A percentile compares a stretch with the other conserved stretches of the same genome.
Conservation (phyloP, 2,888 invertebrate genomes). For the Polymixis flavicincta region DNA sequence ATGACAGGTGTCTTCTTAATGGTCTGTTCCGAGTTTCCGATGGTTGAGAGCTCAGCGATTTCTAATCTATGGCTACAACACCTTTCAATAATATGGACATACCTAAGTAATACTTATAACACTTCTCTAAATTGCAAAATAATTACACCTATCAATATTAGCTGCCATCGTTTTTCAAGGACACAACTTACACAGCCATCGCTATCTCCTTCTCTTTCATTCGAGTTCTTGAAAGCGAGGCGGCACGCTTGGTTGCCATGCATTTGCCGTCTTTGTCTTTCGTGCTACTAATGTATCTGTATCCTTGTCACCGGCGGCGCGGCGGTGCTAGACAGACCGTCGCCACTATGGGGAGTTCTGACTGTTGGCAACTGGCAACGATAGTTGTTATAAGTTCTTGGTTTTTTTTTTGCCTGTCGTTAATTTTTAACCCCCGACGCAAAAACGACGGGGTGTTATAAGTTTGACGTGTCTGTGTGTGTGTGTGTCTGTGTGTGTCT, state of each 20-base stretch:
- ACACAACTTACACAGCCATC: conserved; percentile 12
- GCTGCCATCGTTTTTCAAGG: conserved; percentile 39
- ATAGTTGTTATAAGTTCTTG: conserved; percentile 1
- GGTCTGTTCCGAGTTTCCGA: neutral
- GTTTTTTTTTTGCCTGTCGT: conserved; percentile 19
- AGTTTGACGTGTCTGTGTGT: too few species aligned
- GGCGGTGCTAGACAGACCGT: conserved; percentile 48
- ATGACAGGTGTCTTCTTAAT: neutral
- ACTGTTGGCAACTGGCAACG: conserved; percentile 8
- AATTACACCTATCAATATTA: conserved; percentile 28
- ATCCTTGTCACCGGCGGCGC: conserved; percentile 46
- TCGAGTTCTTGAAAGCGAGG: conserved; percentile 18
- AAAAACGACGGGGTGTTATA: too few species aligned
- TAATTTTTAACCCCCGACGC: too few species aligned
- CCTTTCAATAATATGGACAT: neutral
- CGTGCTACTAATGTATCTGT: neutral
- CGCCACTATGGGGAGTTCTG: conserved; percentile 35
- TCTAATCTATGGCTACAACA: neutral
- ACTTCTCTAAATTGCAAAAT: conserved; percentile 35
- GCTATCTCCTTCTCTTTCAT: conserved; percentile 20
- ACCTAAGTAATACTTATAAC: neutral
- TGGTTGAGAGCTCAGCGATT: too few species aligned
- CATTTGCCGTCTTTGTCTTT: conserved; percentile 26
- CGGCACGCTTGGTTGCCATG: conserved; percentile 23
- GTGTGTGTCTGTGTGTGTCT: too few species aligned